These are phyloP conservation scores for Mallotus villosus DNA, from an alignment of 2,797 vertebrate species.

Conservation along the genomic window DNA sequence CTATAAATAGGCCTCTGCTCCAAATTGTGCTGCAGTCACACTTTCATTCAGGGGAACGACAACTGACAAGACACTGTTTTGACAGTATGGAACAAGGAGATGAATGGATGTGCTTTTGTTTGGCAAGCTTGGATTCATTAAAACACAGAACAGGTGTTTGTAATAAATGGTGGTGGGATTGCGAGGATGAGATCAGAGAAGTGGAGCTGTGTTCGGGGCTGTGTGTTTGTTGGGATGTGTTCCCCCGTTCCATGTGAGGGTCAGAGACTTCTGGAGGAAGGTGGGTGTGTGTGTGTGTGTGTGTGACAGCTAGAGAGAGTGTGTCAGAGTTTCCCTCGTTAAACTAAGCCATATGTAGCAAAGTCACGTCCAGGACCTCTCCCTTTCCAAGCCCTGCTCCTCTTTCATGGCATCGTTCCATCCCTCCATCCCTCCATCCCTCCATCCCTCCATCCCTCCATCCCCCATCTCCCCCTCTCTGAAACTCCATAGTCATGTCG, in stretches of 20 bases:
- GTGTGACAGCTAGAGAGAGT: constrained; percentile 19
- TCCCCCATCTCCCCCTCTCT: background rate
- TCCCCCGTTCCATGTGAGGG: background rate
- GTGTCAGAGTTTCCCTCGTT: constrained; percentile 37
- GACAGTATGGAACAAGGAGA: constrained; percentile 17
- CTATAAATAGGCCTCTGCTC: constrained; percentile 72
- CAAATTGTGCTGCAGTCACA: constrained; percentile 67
- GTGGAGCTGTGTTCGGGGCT: background rate
- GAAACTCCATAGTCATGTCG: constrained; percentile 29
- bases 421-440: no score
- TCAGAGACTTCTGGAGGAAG: background rate
- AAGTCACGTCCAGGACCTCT: constrained; percentile 8
- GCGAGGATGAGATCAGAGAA: background rate
- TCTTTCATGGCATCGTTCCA: constrained; percentile 20
- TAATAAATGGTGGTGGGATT: background rate
- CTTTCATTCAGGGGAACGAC: constrained; percentile 53
- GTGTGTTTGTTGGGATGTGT: background rate
- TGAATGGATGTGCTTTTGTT: no score
- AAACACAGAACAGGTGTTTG: background rate
- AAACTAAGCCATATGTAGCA: constrained; percentile 26
- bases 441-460: no score
- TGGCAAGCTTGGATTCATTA: no score
- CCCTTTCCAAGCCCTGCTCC: constrained; percentile 1
- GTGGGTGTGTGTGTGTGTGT: constrained; percentile 13
- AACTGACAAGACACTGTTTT: constrained; percentile 49